These are phyloP conservation scores for Athalia circularis DNA, from an alignment of 2,888 invertebrate species.

Conservation along the genomic window DNA sequence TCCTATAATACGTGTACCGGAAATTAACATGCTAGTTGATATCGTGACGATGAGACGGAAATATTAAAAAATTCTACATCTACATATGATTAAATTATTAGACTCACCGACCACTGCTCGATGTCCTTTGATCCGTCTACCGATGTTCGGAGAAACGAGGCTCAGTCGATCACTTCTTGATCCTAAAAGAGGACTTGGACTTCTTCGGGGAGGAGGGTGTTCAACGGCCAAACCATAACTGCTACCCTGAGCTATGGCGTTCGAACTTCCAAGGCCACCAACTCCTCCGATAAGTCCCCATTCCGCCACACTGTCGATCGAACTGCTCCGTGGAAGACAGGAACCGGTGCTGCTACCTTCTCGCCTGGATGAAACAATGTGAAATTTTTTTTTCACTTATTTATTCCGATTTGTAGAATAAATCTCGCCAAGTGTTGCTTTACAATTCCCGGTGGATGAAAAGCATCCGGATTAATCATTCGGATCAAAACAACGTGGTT, in stretches of 20 bases:
- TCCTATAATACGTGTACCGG: too few relatives aligned
- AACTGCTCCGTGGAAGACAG: slow-evolving; percentile 82
- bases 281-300: slow-evolving; percentile 62
- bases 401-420: too few relatives aligned
- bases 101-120: slow-evolving; percentile 84
- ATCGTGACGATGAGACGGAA: neutral
- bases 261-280: slow-evolving; percentile 69
- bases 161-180: slow-evolving; percentile 77
- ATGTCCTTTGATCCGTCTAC: slow-evolving; percentile 85
- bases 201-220: slow-evolving; percentile 70
- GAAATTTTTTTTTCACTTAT: neutral
- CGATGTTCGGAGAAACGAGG: slow-evolving; percentile 85
- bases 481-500: too few relatives aligned
- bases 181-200: slow-evolving; percentile 73
- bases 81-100: neutral
- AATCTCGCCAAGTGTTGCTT: too few relatives aligned
- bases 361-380: slow-evolving; percentile 55
- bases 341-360: slow-evolving; percentile 63
- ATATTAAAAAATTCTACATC: neutral
- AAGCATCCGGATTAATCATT: too few relatives aligned
- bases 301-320: slow-evolving; percentile 80
- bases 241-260: slow-evolving; percentile 66
- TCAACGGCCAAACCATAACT: slow-evolving; percentile 69
- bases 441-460: too few relatives aligned
- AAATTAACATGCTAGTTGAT: neutral